These are phyloP conservation scores for Borostomias antarcticus DNA, from an alignment of 2,797 vertebrate genomes.

Conservation along the genomic window DNA sequence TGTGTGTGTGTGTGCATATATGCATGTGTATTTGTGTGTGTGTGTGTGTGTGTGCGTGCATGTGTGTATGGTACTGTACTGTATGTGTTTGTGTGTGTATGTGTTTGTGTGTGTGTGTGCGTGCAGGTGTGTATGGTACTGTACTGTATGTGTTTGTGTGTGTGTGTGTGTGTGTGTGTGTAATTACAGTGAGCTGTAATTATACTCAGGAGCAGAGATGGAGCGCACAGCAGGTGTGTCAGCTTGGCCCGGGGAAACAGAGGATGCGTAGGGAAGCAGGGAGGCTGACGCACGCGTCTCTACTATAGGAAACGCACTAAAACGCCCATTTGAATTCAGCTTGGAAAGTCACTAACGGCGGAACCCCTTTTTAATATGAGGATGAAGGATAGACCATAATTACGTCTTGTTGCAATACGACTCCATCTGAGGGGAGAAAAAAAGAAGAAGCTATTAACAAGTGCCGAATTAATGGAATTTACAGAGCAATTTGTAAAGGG, in stretches of 20 bases:
- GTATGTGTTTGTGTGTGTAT: too few relatives aligned
- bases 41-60: too few relatives aligned
- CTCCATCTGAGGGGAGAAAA: slow-evolving; percentile 32
- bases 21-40: too few relatives aligned
- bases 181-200: not conserved
- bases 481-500: slow-evolving; percentile 68
- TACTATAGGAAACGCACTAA: too few relatives aligned
- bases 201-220: not conserved
- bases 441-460: slow-evolving; percentile 66
- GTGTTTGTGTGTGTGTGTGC: too few relatives aligned
- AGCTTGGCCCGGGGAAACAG: slow-evolving; percentile 26
- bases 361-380: slow-evolving; percentile 48
- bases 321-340: slow-evolving; percentile 36
- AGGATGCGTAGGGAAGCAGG: slow-evolving; percentile 11
- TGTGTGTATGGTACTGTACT: too few relatives aligned
- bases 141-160: too few relatives aligned
- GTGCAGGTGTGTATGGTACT: too few relatives aligned
- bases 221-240: not conserved
- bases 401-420: slow-evolving; percentile 57
- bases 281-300: too few relatives aligned
- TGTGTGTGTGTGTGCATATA: too few relatives aligned
- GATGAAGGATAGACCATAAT: slow-evolving; percentile 63
- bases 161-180: too few relatives aligned
- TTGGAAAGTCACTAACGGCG: slow-evolving; percentile 64
- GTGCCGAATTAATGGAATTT: slow-evolving; percentile 64